Conservation (phyloP, 2,113 vertebrate species). For the Neoarius graeffei region DNA sequence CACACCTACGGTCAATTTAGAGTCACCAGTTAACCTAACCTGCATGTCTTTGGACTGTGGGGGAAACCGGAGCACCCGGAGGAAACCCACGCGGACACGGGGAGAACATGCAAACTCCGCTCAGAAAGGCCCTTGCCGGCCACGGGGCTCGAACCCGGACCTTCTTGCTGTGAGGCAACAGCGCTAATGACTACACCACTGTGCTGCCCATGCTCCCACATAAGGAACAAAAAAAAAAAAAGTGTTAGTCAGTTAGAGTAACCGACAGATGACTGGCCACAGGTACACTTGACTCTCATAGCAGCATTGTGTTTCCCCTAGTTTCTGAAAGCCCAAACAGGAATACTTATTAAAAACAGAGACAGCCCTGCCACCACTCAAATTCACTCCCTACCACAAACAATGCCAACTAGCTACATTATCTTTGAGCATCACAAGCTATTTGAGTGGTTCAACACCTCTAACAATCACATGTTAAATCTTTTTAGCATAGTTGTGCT, state of each 20-base stretch:
- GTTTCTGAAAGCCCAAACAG: neutral
- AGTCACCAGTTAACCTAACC: too few relatives aligned
- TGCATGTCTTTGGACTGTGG: too few relatives aligned
- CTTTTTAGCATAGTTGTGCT: neutral
- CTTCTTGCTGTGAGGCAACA: too few relatives aligned
- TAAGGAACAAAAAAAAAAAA: neutral
- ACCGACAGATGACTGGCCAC: neutral
- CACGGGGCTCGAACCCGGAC: too few relatives aligned
- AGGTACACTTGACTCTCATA: neutral
- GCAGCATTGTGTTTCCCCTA: neutral
- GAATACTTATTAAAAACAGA: neutral
- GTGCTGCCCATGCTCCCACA: too few relatives aligned
- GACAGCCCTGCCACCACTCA: neutral
- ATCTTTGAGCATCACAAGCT: neutral
- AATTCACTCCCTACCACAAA: neutral
- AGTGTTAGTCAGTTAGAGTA: neutral
- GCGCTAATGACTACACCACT: too few relatives aligned
- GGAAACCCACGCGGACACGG: too few relatives aligned
- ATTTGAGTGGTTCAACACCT: neutral
- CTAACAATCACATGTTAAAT: neutral
- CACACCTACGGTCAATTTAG: too few relatives aligned
- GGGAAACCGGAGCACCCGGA: too few relatives aligned
- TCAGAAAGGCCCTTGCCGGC: too few relatives aligned
- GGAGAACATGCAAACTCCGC: too few relatives aligned
- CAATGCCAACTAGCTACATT: neutral